Percentiles rank a stretch among this genome's conserved stretches.
Evolutionary conservation across 2,113 vertebrate species (phyloP).

Genomic region (Ardeotis arabs): DNA sequence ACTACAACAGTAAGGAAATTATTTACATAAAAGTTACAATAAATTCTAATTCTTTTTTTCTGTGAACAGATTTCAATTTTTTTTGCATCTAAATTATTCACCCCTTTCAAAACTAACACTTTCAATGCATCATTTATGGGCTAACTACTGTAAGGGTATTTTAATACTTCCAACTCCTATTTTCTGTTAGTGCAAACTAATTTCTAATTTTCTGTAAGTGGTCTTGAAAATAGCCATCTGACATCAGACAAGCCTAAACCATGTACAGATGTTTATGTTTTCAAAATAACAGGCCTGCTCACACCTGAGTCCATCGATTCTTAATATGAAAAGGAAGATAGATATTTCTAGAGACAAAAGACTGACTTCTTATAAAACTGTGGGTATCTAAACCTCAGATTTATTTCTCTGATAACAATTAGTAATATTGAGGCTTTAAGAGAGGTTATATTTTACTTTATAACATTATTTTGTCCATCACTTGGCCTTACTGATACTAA

Average conservation of each 20-base stretch:
- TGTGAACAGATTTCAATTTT: neutral
- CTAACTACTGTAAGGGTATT: neutral
- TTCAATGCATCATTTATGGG: neutral
- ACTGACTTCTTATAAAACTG: neutral
- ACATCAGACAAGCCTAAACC: neutral
- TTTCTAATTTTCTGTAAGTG: neutral
- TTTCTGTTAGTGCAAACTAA: neutral
- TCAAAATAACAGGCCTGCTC: neutral
- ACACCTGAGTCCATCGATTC: fast-evolving
- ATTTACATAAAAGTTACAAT: neutral
- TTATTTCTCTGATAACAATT: neutral
- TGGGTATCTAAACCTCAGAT: neutral
- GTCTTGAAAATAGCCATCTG: neutral
- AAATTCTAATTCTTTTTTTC: neutral
- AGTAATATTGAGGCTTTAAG: neutral
- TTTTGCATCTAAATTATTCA: neutral
- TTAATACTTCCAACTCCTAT: neutral
- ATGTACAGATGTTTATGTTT: neutral
- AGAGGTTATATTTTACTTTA: neutral
- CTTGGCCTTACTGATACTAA: neutral
- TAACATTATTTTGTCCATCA: neutral
- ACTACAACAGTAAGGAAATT: neutral
- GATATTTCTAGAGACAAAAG: neutral
- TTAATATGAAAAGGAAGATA: neutral
- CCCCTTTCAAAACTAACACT: neutral